Percentiles rank a stretch among this genome's conserved stretches.
Conservation (phyloP, 2,888 invertebrate genomes). For the Drosophila crucigera region DNA sequence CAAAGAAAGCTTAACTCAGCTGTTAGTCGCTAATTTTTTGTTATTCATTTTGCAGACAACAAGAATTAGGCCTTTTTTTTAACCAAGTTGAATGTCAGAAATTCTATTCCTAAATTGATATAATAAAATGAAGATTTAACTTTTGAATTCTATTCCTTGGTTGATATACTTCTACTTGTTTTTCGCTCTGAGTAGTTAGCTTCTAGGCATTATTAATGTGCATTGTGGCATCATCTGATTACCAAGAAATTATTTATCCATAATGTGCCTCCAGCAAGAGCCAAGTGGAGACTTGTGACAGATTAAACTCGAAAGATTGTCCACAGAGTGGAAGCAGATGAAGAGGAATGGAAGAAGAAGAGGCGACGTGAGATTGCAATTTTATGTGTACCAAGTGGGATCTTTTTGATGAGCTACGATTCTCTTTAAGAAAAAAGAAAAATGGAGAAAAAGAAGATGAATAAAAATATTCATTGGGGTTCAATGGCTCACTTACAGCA, state of each 20-base stretch:
- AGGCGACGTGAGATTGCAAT: slow-evolving; percentile 71
- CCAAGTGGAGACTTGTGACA: slow-evolving; percentile 23
- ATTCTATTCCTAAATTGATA: not conserved
- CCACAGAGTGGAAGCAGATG: slow-evolving; percentile 8
- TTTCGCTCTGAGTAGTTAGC: not conserved
- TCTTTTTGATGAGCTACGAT: slow-evolving; percentile 30
- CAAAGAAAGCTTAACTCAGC: too few relatives aligned
- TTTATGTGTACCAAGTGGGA: slow-evolving; percentile 68
- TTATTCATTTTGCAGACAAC: too few relatives aligned
- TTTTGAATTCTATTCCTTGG: not conserved
- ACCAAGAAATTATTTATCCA: slow-evolving; percentile 61
- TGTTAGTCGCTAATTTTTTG: too few relatives aligned
- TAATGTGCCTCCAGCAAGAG: slow-evolving; percentile 11
- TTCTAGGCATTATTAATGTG: slow-evolving; percentile 18
- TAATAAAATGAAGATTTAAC: not conserved
- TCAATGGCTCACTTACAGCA: slow-evolving; percentile 57
- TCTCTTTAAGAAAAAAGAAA: not conserved
- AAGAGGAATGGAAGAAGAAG: not conserved
- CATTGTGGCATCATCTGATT: slow-evolving; percentile 41
- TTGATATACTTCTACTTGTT: not conserved
- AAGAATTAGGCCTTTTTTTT: too few relatives aligned
- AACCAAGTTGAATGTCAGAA: not conserved
- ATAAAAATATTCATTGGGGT: slow-evolving; percentile 58
- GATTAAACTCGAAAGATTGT: slow-evolving; percentile 72
- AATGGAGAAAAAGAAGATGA: not conserved